Evolutionary conservation across 37 sponge, comb jelly and placozoan species (phyloP).

Genomic region (Chondrilla cf. caribensis): DNA sequence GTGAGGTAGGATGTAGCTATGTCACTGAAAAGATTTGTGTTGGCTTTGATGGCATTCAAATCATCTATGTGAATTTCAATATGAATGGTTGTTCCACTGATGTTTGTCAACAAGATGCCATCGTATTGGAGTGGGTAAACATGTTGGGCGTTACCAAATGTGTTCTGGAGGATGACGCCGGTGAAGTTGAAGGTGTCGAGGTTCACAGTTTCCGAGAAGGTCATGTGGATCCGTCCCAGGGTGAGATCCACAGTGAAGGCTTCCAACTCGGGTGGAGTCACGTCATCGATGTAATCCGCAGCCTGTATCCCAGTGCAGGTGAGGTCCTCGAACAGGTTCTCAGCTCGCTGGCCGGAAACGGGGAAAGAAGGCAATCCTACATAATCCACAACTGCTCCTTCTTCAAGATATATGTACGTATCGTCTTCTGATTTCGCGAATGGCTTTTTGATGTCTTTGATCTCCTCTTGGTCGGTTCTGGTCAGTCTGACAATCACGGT

Average conservation of each 20-base stretch:
- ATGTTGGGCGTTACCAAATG: background rate
- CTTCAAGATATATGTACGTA: constrained; percentile 38
- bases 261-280: constrained; percentile 52
- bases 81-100: constrained; percentile 47
- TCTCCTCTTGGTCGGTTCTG: constrained; percentile 45
- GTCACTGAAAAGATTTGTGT: constrained; percentile 41
- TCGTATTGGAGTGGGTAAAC: constrained; percentile 39
- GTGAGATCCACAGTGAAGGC: constrained; percentile 67
- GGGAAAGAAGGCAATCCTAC: constrained; percentile 19
- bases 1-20: constrained; percentile 56
- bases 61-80: constrained; percentile 51
- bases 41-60: constrained; percentile 67
- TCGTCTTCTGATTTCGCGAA: constrained; percentile 57
- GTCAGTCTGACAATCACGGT: constrained; percentile 41
- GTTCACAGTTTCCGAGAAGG: constrained; percentile 83
- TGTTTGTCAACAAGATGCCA: constrained; percentile 48
- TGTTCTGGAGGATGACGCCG: constrained; percentile 57
- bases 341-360: constrained; percentile 13
- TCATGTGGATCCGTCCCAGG: constrained; percentile 46
- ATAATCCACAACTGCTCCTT: constrained; percentile 48
- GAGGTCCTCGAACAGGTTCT: constrained; percentile 53
- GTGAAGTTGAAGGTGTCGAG: constrained; percentile 54
- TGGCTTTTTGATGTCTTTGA: constrained; percentile 44
- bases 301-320: constrained; percentile 76
- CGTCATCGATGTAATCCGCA: constrained; percentile 66